Evolutionary conservation across 2,888 invertebrate genomes (phyloP).

Genomic region (Alloplasta piceator): DNA sequence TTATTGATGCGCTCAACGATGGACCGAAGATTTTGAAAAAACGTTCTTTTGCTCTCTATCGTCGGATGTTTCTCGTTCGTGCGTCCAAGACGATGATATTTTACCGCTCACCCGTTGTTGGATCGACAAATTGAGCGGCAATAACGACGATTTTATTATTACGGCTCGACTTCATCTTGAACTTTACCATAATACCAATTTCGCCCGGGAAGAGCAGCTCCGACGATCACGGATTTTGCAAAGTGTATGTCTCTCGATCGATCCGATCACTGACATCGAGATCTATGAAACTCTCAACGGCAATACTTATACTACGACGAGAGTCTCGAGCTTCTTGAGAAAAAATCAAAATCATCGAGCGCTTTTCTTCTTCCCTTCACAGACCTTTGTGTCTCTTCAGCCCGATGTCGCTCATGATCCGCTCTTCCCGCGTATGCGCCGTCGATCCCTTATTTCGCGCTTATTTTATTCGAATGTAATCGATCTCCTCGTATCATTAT

Average conservation of each 20-base stretch:
- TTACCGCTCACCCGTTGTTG: conserved; percentile 13
- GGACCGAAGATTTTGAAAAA: too few relatives aligned
- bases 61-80: too few relatives aligned
- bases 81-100: too few relatives aligned
- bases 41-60: too few relatives aligned
- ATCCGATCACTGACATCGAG: neutral
- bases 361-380: neutral
- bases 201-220: conserved; percentile 37
- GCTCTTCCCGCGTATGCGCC: conserved; percentile 37
- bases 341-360: conserved; percentile 12
- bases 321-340: neutral
- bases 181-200: conserved; percentile 73
- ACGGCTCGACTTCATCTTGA: conserved; percentile 73
- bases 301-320: neutral
- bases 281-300: conserved; percentile 38
- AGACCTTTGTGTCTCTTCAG: neutral
- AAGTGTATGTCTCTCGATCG: conserved; percentile 7
- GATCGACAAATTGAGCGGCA: neutral
- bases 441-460: neutral
- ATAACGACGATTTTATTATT: conserved; percentile 28
- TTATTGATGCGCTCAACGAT: too few relatives aligned
- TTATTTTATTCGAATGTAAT: neutral
- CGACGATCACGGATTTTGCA: conserved; percentile 74
- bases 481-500: too few relatives aligned
- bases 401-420: neutral